These are phyloP conservation scores for Tarsius wallacei DNA, from an alignment of 2,797 vertebrate species.

Conservation along the genomic window DNA sequence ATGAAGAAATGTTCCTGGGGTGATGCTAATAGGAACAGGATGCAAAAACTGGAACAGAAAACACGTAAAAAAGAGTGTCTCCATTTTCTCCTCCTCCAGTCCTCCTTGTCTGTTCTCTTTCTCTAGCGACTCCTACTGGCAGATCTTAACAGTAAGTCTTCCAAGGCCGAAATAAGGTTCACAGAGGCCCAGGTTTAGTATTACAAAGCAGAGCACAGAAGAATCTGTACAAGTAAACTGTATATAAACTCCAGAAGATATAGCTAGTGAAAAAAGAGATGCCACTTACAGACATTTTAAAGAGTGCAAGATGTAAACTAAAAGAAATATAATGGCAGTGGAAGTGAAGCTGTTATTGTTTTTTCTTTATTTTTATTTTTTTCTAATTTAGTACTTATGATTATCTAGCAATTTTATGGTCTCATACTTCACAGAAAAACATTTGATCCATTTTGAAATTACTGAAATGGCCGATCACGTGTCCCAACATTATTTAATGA, in stretches of 20 bases:
- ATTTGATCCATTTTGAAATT: constrained; percentile 6
- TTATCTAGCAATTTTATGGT: background rate
- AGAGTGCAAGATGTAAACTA: background rate
- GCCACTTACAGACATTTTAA: background rate
- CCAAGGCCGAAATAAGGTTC: background rate
- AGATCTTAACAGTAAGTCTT: background rate
- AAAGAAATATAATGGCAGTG: background rate
- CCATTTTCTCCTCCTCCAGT: background rate
- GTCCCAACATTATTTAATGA: background rate
- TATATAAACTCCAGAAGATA: background rate
- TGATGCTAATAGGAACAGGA: background rate
- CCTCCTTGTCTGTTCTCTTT: background rate
- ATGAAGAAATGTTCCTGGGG: background rate
- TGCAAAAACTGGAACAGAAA: background rate
- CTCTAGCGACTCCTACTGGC: background rate
- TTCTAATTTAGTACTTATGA: background rate
- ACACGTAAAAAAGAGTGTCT: background rate
- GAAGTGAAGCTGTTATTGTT: background rate
- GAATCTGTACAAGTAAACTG: background rate
- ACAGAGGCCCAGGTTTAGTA: background rate
- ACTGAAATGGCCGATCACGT: background rate
- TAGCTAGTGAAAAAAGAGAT: background rate
- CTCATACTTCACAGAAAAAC: background rate
- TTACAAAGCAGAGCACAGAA: background rate
- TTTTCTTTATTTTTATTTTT: background rate